Evolutionary conservation across 2,113 vertebrate genomes (phyloP).

Genomic region (Tyrannus savana): DNA sequence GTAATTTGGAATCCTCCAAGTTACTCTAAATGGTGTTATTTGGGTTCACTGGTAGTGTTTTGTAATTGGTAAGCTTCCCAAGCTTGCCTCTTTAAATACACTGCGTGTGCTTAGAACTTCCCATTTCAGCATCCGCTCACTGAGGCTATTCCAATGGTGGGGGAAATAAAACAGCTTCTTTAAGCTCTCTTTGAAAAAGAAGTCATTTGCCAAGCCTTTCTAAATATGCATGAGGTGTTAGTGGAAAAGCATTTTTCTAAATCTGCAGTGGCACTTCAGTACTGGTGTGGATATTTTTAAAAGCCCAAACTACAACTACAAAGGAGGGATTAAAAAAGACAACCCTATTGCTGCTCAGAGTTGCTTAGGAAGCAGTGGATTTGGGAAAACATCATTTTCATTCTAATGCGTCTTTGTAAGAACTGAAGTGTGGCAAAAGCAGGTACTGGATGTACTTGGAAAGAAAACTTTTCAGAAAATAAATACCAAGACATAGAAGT

Average conservation of each 20-base stretch:
- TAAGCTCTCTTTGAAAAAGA: background rate
- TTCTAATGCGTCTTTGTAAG: background rate
- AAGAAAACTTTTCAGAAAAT: background rate
- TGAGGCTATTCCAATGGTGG: background rate
- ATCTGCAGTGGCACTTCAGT: background rate
- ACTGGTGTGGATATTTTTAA: background rate
- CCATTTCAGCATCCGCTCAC: background rate
- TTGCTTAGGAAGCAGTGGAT: slow-evolving; percentile 2
- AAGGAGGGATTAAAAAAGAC: background rate
- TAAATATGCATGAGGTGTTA: slow-evolving; percentile 1
- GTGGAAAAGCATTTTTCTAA: slow-evolving; percentile 12
- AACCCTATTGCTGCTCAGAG: background rate
- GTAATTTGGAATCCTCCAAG: background rate
- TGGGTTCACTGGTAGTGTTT: background rate
- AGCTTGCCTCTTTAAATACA: background rate
- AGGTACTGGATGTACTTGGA: background rate
- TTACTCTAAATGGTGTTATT: background rate
- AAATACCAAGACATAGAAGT: background rate
- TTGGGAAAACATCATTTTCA: background rate
- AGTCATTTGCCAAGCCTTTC: background rate
- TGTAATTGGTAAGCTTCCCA: background rate
- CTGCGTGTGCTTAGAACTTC: background rate
- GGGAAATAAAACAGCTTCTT: background rate
- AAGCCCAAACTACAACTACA: background rate
- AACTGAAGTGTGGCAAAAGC: background rate